These are phyloP conservation scores for Uloborus plumipes DNA, from an alignment of 2,888 invertebrate genomes.

Conservation along the genomic window DNA sequence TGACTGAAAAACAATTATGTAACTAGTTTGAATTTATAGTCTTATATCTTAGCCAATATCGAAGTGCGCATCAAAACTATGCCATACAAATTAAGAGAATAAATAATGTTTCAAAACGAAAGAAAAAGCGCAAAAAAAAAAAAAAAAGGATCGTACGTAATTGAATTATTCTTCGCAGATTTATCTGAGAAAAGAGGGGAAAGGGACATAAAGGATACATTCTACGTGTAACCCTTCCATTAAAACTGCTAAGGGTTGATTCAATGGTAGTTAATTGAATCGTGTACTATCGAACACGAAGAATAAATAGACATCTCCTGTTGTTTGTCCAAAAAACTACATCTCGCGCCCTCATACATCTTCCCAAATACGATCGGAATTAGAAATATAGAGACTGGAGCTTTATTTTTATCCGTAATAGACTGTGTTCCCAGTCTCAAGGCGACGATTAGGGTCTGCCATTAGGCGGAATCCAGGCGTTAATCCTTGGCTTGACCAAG, in stretches of 20 bases:
- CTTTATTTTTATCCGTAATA: slow-evolving; percentile 28
- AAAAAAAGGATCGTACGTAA: no score
- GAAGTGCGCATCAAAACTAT: no score
- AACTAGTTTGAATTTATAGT: no score
- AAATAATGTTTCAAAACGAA: no score
- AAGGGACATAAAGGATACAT: no score
- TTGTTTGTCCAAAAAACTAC: slow-evolving; percentile 27
- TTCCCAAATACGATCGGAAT: slow-evolving; percentile 27
- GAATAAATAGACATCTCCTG: slow-evolving; percentile 19
- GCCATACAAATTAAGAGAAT: no score
- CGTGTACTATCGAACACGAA: not conserved
- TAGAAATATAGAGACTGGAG: slow-evolving; percentile 26
- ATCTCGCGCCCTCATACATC: slow-evolving; percentile 17
- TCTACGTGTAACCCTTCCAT: not conserved
- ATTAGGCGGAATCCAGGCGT: slow-evolving; percentile 54
- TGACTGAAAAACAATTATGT: no score
- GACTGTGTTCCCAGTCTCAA: slow-evolving; percentile 23
- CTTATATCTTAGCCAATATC: no score
- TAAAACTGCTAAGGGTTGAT: slow-evolving; percentile 20
- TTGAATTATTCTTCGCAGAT: no score
- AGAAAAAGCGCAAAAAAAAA: no score
- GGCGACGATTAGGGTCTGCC: slow-evolving; percentile 45
- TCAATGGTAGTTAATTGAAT: slow-evolving; percentile 17
- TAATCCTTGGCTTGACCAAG: slow-evolving; percentile 54
- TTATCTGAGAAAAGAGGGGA: no score